phyloP scores from a whole-genome alignment of 2,888 invertebrate genomes.

The Pomacea canaliculata region DNA sequence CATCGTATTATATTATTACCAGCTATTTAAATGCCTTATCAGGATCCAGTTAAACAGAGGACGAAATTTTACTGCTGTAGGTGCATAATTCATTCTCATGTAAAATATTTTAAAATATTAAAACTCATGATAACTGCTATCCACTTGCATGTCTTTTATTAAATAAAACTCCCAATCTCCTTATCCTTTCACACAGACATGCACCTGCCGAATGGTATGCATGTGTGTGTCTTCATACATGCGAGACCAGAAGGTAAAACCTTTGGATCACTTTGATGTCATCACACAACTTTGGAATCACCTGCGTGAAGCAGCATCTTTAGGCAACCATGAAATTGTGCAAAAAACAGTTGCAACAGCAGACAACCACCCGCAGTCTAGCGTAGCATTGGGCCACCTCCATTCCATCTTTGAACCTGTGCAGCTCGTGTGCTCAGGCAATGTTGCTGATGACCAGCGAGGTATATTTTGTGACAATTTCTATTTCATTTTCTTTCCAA shows the following conservation, averaged over 20 bases:
- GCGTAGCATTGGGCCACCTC: constrained; percentile 50
- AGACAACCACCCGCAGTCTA: constrained; percentile 56
- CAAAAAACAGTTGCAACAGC: constrained; percentile 52
- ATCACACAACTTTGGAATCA: constrained; percentile 42
- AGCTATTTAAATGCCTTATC: too few relatives aligned
- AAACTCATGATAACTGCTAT: too few relatives aligned
- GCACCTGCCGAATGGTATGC: constrained; percentile 29
- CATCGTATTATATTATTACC: too few relatives aligned
- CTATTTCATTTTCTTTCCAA: not conserved
- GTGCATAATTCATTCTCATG: too few relatives aligned
- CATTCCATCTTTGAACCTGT: constrained; percentile 44
- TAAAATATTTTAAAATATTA: too few relatives aligned
- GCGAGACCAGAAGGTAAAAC: constrained; percentile 27
- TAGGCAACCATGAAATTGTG: constrained; percentile 39
- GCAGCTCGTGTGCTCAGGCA: constrained; percentile 46
- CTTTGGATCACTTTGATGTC: constrained; percentile 39
- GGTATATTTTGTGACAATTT: constrained; percentile 10
- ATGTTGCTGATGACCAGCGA: constrained; percentile 20
- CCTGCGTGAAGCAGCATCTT: constrained; percentile 40
- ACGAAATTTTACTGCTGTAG: too few relatives aligned
- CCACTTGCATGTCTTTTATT: too few relatives aligned
- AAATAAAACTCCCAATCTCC: too few relatives aligned
- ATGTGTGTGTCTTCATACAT: constrained; percentile 36
- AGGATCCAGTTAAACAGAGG: too few relatives aligned
- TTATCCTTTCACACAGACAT: constrained; percentile 21